Evolutionary conservation across 2,113 vertebrate species (phyloP).

Genomic region (Pleuronectes platessa): DNA sequence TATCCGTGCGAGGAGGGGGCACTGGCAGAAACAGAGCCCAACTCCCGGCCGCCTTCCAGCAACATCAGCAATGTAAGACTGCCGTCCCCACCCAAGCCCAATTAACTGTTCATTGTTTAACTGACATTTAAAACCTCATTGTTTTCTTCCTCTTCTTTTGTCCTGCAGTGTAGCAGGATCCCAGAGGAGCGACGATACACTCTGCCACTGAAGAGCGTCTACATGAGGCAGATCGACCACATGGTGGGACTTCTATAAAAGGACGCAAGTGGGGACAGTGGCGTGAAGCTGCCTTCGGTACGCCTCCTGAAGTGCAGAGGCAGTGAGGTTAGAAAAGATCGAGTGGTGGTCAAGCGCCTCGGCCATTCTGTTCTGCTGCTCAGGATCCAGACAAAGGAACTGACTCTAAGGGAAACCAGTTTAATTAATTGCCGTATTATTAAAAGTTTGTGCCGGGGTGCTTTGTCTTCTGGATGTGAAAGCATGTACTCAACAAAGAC

Average conservation of each 20-base stretch:
- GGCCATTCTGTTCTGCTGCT: conserved; percentile 22
- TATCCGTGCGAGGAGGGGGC: conserved; percentile 75
- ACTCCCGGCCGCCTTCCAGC: conserved; percentile 60
- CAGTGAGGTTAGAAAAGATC: conserved; percentile 18
- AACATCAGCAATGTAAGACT: conserved; percentile 91
- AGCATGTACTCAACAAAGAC: not conserved
- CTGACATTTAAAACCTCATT: not conserved
- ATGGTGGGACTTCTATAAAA: conserved; percentile 95
- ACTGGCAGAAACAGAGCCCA: conserved; percentile 51
- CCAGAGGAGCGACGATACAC: conserved; percentile 91
- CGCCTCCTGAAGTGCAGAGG: not conserved
- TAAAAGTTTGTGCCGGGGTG: not conserved
- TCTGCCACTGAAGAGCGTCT: conserved; percentile 94
- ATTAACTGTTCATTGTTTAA: not conserved
- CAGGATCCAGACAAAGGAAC: conserved; percentile 18
- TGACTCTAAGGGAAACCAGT: conserved; percentile 32
- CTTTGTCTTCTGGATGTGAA: conserved; percentile 2
- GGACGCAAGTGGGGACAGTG: not conserved
- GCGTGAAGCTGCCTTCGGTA: conserved; percentile 6
- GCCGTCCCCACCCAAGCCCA: not conserved
- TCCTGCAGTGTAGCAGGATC: conserved; percentile 88
- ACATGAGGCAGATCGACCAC: conserved; percentile 98
- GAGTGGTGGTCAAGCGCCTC: conserved; percentile 8
- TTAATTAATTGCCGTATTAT: conserved; percentile 29
- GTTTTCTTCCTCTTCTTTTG: not conserved